Evolutionary conservation across 2,113 vertebrate genomes (phyloP).

Genomic region (Tricholaema leucomelas): DNA sequence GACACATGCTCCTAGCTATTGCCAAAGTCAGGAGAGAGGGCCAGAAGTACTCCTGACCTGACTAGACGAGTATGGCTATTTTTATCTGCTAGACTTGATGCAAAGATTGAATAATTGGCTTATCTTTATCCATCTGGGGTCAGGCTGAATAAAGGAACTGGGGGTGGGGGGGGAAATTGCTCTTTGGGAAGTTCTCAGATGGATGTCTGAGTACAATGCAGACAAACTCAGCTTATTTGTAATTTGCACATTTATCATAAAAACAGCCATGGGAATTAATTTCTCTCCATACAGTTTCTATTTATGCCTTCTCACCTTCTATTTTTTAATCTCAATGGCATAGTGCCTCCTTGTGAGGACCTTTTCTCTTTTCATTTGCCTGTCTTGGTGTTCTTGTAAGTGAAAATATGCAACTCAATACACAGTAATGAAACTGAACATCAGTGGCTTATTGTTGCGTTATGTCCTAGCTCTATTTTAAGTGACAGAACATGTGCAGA

Average conservation of each 20-base stretch:
- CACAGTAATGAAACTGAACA: neutral
- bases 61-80: neutral
- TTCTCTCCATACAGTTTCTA: neutral
- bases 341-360: neutral
- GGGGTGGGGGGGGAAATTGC: no score
- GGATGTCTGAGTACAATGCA: neutral
- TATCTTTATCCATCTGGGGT: neutral
- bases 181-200: neutral
- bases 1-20: neutral
- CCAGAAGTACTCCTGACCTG: neutral
- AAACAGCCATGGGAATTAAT: neutral
- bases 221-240: neutral
- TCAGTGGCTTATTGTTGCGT: neutral
- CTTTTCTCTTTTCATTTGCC: neutral
- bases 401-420: neutral
- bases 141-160: neutral
- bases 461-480: neutral
- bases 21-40: neutral
- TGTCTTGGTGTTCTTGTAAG: neutral
- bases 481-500: neutral
- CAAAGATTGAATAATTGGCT: neutral
- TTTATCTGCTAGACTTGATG: neutral
- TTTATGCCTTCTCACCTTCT: neutral
- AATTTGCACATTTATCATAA: neutral
- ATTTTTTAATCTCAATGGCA: neutral